Evolutionary conservation across 2,797 vertebrate genomes (phyloP), one percentile per base, ranked within the genome.

Genomic region (Erpetoichthys calabaricus): DNA sequence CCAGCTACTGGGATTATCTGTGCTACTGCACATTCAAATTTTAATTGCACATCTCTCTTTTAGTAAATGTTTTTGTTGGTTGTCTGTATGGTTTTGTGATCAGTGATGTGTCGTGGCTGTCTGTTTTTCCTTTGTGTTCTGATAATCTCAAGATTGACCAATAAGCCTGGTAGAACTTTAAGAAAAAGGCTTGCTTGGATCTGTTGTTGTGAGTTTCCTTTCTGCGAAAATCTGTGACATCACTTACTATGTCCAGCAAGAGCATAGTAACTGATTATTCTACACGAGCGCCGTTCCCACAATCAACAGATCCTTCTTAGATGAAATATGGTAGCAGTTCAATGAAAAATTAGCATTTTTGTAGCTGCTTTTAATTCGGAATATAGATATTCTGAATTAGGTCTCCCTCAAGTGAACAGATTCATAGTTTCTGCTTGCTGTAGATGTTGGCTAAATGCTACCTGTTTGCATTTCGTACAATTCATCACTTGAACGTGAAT

Each of bases 91-190:
- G 80, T 71, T 71, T 77, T 75, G 72, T 84, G 73, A 80, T 62
- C 71, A 64, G 64, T 80, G 70, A 84, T 85, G 73, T 74, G 70
- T 84, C 62, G 76, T 80, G 64, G 70, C 60, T 57, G 68, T 81
- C 68, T 85, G 67, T 86, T 76, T 75, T 86, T 71, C 69, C 75
- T 68, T 51, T 82, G 73, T 86, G 63, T 85, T 77, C 71, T 85
- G 79, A 82, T 69, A 79, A 89, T 91, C 89, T 95, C 89, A 93
- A 91, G 88, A 94, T 91, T 94, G 86, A 76, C 68, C 70, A 78
- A 69, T 75, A 75, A 64, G 67, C 70, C 74, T 72, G 60, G 67
- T 59, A 56, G 47, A 56, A 67, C 25, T 25, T 25, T 25, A 25
- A 25, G 25, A 52, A 5, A 51, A 59, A 53, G 54, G 47, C n/a